A percentile compares a stretch with the other conserved stretches of the same genome.
Evolutionary conservation across 2,797 vertebrate genomes (phyloP).

Genomic region (Loris lydekkerianus): DNA sequence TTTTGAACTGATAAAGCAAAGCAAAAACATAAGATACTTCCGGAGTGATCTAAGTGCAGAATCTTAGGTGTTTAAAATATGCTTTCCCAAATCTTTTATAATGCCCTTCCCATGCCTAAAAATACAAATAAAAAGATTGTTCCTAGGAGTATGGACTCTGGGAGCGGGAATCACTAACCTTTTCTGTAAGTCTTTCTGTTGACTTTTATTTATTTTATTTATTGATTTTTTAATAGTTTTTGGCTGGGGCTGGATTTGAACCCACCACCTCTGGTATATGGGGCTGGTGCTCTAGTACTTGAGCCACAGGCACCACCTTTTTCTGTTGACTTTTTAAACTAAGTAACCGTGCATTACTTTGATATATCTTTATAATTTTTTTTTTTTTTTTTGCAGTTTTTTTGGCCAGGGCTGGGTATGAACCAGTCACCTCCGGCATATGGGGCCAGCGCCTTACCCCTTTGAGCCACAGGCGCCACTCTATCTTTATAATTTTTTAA

Average conservation of each 20-base stretch:
- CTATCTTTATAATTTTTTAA: not conserved
- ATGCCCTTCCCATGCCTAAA: not conserved
- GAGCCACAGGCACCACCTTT: not conserved
- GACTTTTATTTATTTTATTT: not conserved
- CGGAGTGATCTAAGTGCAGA: not conserved
- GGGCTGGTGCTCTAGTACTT: no score
- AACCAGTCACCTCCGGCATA: no score
- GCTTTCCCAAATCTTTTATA: not conserved
- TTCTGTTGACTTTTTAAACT: not conserved
- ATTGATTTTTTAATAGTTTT: no score
- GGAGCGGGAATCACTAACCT: not conserved
- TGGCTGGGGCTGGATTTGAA: no score
- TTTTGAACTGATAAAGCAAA: not conserved
- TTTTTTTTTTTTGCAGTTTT: not conserved
- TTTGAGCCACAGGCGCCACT: no score
- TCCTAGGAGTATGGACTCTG: not conserved
- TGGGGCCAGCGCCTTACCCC: no score
- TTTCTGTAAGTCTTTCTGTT: not conserved
- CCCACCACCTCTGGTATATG: no score
- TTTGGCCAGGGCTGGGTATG: no score
- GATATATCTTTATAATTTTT: not conserved
- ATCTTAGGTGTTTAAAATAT: constrained; percentile 27
- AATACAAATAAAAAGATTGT: not conserved
- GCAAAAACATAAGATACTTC: not conserved
- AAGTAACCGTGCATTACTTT: not conserved